Evolutionary conservation across 2,113 vertebrate genomes (phyloP).

Genomic region (Perca schrenkii): DNA sequence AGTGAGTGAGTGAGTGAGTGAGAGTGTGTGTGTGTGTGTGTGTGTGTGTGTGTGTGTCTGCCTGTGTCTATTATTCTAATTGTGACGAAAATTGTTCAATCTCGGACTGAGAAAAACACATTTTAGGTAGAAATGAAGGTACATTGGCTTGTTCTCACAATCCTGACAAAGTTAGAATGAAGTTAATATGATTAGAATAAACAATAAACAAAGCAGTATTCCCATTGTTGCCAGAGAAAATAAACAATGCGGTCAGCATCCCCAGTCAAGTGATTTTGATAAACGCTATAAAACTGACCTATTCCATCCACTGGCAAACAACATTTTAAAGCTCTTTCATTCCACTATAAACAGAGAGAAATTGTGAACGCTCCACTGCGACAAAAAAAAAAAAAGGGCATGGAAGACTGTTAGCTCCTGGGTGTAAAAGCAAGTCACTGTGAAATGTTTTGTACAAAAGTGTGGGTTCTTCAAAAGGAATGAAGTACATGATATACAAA

Average conservation of each 20-base stretch:
- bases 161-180: conserved; percentile 3
- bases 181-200: conserved; percentile 17
- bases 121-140: background rate
- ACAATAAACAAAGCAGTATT: conserved; percentile 15
- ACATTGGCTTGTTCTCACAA: conserved; percentile 1
- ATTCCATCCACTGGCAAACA: conserved; percentile 9
- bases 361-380: background rate
- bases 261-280: conserved; percentile 32
- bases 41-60: background rate
- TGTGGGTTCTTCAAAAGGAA: background rate
- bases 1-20: background rate
- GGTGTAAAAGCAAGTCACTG: background rate
- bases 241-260: background rate
- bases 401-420: background rate
- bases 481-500: background rate
- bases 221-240: background rate
- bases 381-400: conserved; percentile 7
- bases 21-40: too few species aligned
- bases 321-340: background rate
- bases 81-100: conserved; percentile 35
- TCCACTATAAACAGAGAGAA: background rate
- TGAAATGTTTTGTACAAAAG: background rate
- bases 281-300: conserved; percentile 8
- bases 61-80: conserved; percentile 19
- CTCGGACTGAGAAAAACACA: conserved; percentile 10